Evolutionary conservation across 2,797 vertebrate genomes (phyloP).

Genomic region (Gouania willdenowi): DNA sequence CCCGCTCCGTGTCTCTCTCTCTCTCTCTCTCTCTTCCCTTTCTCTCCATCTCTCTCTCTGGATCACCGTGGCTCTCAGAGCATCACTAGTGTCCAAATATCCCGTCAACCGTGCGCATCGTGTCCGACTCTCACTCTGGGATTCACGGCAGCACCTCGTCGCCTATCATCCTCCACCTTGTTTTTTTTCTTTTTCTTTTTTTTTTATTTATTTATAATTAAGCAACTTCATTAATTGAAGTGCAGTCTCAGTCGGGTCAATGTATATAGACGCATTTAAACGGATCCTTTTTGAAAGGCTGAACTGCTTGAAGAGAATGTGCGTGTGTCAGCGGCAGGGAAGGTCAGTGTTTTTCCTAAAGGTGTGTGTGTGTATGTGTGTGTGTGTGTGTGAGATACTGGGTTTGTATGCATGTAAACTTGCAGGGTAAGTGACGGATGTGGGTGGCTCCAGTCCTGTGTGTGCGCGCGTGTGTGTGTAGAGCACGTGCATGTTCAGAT

Average conservation of each 20-base stretch:
- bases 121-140: slow-evolving; percentile 56
- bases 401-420: slow-evolving; percentile 36
- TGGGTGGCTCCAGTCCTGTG: slow-evolving; percentile 15
- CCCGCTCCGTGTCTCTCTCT: slow-evolving; percentile 14
- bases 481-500: not conserved
- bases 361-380: slow-evolving; percentile 48
- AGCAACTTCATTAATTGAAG: slow-evolving; percentile 32
- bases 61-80: slow-evolving; percentile 66
- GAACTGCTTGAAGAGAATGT: slow-evolving; percentile 81
- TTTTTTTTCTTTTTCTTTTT: not conserved
- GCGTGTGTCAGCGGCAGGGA: slow-evolving; percentile 81
- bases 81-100: slow-evolving; percentile 73
- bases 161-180: slow-evolving; percentile 17
- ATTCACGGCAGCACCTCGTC: slow-evolving; percentile 27
- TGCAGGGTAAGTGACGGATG: slow-evolving; percentile 12
- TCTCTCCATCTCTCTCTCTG: slow-evolving; percentile 30
- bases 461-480: not conserved
- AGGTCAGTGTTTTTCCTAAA: slow-evolving; percentile 75
- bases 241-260: slow-evolving; percentile 59
- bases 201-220: not conserved
- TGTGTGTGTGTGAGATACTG: slow-evolving; percentile 1
- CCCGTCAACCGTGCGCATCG: slow-evolving; percentile 69
- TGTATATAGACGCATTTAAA: slow-evolving; percentile 86
- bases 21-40: slow-evolving; percentile 5
- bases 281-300: slow-evolving; percentile 80